Base-by-base conservation (phyloP, 1,140 invertebrate genomes). In the Polypedilum pembai region DNA sequence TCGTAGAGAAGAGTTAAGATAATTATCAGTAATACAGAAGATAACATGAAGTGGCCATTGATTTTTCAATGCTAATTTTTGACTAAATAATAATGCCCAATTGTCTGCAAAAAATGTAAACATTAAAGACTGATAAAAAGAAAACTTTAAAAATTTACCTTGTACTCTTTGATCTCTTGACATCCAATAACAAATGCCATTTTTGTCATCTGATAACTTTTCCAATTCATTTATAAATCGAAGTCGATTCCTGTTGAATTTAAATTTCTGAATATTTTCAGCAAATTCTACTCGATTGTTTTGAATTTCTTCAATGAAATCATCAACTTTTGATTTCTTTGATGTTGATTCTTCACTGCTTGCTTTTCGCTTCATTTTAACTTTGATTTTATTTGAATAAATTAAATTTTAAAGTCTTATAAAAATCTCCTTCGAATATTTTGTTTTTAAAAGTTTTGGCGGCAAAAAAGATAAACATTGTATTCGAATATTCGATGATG, bases 111-210 rank as follows among this genome's bases (percentile, higher is more conserved):
- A 12, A 56, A n/a, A 12, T 12, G 8, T 45, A 45, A 45, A 45
- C 1, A n/a, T 56, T 56, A 15, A 15, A n/a, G 3, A 56, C 1
- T 33, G 24, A 33, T 33, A n/a, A 56, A n/a, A 15, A 4, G 15
- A n/a, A 4, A 56, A 56, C 4, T 56, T n/a, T 56, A n/a, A 15
- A 15, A 3, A 56, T 15, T n/a, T 56, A n/a, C 12, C 45, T 56
- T 56, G n/a, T 77, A 33, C 24, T 33, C 94, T 85, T 73, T 88
- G 88, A 83, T 96, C 94, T 76, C 94, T 85, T 8, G 89, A 92
- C 92, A 95, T 96, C 94, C 93, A 96, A 81, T 95, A 95, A 0
- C 95, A 80, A 73, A 95, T 85, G 8, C 90, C 89, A 75, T 88
- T 84, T 41, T 86, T 79, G 1, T 79, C 80, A 73, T 91, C 86